These are phyloP conservation scores for Nephila pilipes DNA, from an alignment of 1,140 invertebrate genomes.

Conservation along the genomic window DNA sequence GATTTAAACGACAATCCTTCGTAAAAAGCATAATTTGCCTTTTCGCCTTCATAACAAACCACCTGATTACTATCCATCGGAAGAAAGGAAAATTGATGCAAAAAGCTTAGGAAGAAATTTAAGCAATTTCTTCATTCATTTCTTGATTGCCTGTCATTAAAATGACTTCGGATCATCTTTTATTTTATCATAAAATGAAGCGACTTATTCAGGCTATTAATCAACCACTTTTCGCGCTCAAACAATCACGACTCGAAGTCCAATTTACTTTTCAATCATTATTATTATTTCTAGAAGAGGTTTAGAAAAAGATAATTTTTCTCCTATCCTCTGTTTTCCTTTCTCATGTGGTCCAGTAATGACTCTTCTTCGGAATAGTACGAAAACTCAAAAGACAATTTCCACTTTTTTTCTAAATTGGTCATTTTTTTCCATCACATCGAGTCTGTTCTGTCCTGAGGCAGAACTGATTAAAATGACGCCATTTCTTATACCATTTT, in stretches of 20 bases:
- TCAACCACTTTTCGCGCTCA: conserved; percentile 10
- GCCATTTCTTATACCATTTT: conserved; percentile 36
- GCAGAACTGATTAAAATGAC: conserved; percentile 37
- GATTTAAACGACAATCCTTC: background rate
- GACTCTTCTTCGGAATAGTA: conserved; percentile 39
- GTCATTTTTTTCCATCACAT: conserved; percentile 12
- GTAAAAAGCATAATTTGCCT: background rate
- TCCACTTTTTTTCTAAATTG: background rate
- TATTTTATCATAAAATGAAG: conserved; percentile 39
- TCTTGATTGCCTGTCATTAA: conserved; percentile 32
- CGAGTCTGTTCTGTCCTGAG: background rate
- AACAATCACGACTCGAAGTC: conserved; percentile 15
- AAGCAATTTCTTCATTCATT: conserved; percentile 9
- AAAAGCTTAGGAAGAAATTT: background rate
- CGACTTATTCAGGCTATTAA: conserved; percentile 48
- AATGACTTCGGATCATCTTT: conserved; percentile 32
- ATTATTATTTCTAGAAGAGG: conserved; percentile 13
- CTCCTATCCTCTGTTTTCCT: background rate
- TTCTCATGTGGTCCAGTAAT: conserved; percentile 14
- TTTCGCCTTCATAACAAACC: conserved; percentile 5
- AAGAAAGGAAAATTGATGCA: background rate
- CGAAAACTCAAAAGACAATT: conserved; percentile 26
- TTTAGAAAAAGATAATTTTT: conserved; percentile 30
- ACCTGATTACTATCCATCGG: background rate
- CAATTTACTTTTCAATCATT: conserved; percentile 53